phyloP scores from a whole-genome alignment of 2,797 vertebrate genomes.

The Chaetophractus vellerosus region DNA sequence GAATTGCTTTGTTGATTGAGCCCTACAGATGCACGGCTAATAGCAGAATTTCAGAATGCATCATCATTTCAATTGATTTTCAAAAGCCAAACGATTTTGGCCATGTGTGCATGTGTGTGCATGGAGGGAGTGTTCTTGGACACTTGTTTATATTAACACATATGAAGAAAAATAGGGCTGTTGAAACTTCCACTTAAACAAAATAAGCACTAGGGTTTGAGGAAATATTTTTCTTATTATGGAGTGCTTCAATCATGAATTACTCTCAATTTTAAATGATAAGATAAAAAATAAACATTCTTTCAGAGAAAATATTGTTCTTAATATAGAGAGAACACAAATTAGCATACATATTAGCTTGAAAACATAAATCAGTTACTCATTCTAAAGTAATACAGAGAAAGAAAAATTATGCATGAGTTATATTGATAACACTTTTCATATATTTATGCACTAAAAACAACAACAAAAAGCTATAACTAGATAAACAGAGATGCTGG shows the following conservation, averaged over 20 bases:
- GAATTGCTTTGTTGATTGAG: background rate
- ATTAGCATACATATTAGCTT: conserved; percentile 56
- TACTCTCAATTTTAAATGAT: conserved; percentile 13
- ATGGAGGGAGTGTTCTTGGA: background rate
- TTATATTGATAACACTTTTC: background rate
- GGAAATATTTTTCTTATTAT: background rate
- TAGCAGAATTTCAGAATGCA: background rate
- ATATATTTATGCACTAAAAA: background rate
- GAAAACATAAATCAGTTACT: conserved; percentile 33
- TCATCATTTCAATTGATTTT: conserved; percentile 6
- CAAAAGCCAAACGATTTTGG: background rate
- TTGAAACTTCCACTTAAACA: background rate
- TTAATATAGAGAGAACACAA: conserved; percentile 51
- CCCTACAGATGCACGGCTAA: background rate
- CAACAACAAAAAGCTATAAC: background rate
- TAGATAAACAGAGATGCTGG: background rate
- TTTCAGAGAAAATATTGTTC: conserved; percentile 53
- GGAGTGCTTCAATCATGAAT: background rate
- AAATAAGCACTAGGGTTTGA: background rate
- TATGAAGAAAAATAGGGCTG: background rate
- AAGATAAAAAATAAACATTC: background rate
- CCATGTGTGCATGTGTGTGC: background rate
- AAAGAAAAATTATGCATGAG: background rate
- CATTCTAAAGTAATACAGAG: background rate
- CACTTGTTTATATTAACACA: background rate